Evolutionary conservation across 2,797 vertebrate genomes (phyloP), one percentile per base, ranked within the genome.

Genomic region (Hemitrygon akajei): DNA sequence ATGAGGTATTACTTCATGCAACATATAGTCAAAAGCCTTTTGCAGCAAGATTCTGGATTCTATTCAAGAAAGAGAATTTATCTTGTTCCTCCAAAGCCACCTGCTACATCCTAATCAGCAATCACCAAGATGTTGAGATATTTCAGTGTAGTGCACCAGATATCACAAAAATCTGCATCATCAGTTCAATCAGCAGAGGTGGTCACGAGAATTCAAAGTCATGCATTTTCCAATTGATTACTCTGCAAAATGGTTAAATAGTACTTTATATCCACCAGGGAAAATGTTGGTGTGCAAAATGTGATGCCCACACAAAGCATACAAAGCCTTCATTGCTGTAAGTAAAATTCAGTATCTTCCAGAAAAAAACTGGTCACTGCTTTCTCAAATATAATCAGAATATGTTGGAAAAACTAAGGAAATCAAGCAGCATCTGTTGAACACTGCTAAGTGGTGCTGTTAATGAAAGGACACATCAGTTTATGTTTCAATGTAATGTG

Each of bases 161-260:
- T 4, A 63, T 87, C 56, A n/a, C 30, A 87, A 58, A 87, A 34
- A 73, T 22, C 7, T 22, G 82, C n/a, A 66, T 89, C 60, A 89
- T 66, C 66, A 89, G 6, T 34, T 34, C 58, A 56, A 60, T 66
- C 58, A 79, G 77, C 77, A 89, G 30, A 63, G 30, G n/a, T 34
- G 60, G 86, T 89, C 63, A 66, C n/a, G 11, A 37, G n/a, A 16
- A 89, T 37, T 63, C 60, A 18, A 58, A 14, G 58, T 27, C 2
- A 60, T 30, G 56, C 30, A n/a, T 16, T 66, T 89, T 89, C n/a
- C 86, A 89, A 66, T 66, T 37, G 86, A 69, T 37, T 66, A 89
- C 86, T 89, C n/a, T 89, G 86, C 34, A 89, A 69, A 89, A 69
- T 69, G 0, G 14, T 89, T 10, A 89, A 89, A 89, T 89, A 14